phyloP scores from a whole-genome alignment of 2,113 vertebrate species.

The Potamarius usumacintae region DNA sequence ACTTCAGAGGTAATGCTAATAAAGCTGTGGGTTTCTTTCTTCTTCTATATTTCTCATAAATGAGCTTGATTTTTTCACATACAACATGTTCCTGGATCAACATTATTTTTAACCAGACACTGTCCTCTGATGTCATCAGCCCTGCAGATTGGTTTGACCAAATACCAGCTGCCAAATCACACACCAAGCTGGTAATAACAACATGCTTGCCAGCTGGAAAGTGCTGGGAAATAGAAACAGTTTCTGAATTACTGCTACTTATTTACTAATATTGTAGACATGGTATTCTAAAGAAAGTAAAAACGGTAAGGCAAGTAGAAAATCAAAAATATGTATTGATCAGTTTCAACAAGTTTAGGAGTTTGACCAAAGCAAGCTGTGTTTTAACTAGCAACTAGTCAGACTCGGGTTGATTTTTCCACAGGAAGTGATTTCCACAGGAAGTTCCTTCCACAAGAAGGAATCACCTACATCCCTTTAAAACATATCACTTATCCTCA shows the following conservation, averaged over 20 bases:
- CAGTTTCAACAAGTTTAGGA: neutral
- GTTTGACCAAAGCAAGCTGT: neutral
- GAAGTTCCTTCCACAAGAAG: neutral
- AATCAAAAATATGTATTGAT: neutral
- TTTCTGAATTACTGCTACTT: constrained; percentile 3
- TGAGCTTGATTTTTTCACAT: neutral
- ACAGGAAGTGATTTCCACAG: neutral
- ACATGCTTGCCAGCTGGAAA: constrained; percentile 10
- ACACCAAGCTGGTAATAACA: constrained; percentile 1
- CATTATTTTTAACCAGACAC: constrained; percentile 3
- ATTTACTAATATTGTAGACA: neutral
- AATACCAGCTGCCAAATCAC: neutral
- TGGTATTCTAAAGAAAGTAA: neutral
- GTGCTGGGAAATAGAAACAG: neutral
- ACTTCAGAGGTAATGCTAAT: constrained; percentile 85
- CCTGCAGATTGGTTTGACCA: constrained; percentile 14
- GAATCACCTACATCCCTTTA: neutral
- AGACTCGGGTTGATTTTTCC: neutral
- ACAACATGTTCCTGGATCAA: constrained; percentile 4
- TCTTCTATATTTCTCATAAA: constrained; percentile 57
- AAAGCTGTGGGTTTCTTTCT: constrained; percentile 18
- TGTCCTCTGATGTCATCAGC: neutral
- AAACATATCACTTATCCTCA: neutral
- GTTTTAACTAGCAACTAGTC: neutral
- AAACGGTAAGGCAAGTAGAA: neutral